Conservation (phyloP, 2,113 vertebrate genomes). For the Atrichornis clamosus region DNA sequence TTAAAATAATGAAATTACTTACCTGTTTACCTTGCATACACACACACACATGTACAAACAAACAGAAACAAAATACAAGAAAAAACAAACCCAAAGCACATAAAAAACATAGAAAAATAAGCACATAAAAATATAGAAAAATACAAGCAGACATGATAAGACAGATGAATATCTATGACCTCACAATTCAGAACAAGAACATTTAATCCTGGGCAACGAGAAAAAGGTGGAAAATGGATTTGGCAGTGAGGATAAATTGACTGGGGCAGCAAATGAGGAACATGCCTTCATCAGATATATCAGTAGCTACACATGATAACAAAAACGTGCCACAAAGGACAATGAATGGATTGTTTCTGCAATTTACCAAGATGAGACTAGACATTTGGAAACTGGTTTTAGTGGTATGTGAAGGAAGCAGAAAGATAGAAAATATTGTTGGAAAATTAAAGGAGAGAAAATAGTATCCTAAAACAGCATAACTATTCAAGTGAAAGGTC, state of each 20-base stretch:
- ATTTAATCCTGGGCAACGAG: not conserved
- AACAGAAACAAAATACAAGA: not conserved
- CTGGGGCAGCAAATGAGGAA: not conserved
- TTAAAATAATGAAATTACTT: not conserved
- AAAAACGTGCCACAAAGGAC: not conserved
- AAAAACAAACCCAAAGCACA: not conserved
- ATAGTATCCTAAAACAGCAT: not conserved
- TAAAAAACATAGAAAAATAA: not conserved
- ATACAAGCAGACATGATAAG: not conserved
- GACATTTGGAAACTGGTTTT: not conserved
- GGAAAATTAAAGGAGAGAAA: not conserved
- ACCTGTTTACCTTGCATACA: not conserved
- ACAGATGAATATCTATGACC: not conserved
- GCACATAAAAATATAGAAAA: not conserved
- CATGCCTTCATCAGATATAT: not conserved
- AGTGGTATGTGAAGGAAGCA: not conserved
- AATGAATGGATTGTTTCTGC: not conserved
- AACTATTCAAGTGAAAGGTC: not conserved
- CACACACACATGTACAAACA: not conserved
- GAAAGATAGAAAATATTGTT: not conserved
- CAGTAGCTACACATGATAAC: not conserved
- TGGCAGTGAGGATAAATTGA: not conserved
- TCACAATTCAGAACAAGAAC: not conserved
- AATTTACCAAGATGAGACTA: not conserved
- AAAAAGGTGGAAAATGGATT: not conserved